Percentiles rank a stretch among this genome's conserved stretches.
phyloP scores from a whole-genome alignment of 2,113 vertebrate genomes.

The Corythaixoides concolor region DNA sequence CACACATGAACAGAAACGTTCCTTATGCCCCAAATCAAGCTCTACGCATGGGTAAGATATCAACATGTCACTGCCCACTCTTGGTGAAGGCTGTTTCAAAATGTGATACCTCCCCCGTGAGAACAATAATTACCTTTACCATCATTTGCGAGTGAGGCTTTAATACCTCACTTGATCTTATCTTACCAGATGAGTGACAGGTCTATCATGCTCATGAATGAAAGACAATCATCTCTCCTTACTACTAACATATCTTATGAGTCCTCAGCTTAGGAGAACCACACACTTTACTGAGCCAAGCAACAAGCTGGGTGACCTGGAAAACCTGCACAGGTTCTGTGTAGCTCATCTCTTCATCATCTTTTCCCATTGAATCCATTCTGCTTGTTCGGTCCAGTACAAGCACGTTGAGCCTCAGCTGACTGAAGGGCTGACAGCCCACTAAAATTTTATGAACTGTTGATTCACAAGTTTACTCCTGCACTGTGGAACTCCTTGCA shows the following conservation, averaged over 20 bases:
- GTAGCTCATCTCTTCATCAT: not conserved
- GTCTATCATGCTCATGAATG: not conserved
- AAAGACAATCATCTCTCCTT: constrained; percentile 1
- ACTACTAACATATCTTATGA: not conserved
- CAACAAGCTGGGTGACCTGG: not conserved
- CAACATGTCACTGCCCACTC: not conserved
- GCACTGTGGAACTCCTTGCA: not conserved
- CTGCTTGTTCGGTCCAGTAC: not conserved
- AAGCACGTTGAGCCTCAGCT: not conserved
- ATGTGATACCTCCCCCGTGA: not conserved
- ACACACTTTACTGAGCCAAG: not conserved
- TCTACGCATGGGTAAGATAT: not conserved
- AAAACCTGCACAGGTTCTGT: not conserved
- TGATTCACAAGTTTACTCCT: not conserved
- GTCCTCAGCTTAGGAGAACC: not conserved
- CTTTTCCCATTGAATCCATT: not conserved
- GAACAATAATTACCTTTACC: constrained; percentile 40
- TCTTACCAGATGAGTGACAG: constrained; percentile 30
- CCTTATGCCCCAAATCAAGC: not conserved
- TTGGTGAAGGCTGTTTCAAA: not conserved
- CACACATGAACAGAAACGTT: not conserved
- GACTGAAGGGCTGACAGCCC: not conserved
- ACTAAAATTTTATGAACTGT: not conserved
- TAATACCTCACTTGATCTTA: constrained; percentile 22
- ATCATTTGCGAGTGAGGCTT: not conserved